Base-by-base conservation (phyloP, 2,888 invertebrate species). In the Teinopalpus imperialis region DNA sequence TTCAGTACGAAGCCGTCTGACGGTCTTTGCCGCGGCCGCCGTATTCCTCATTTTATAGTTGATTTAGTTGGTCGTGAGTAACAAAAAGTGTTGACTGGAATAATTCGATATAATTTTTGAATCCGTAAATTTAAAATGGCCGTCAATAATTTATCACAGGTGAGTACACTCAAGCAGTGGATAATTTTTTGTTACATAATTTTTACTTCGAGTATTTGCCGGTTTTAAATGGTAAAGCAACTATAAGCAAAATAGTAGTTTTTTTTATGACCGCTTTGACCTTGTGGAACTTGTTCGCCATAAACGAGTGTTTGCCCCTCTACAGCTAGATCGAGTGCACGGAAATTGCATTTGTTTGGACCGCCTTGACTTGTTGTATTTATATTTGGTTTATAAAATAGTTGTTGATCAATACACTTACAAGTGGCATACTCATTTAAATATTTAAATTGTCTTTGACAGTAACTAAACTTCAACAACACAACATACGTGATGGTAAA, bases 201-300 rank as follows among this genome's bases (percentile, higher is more conserved):
- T 56, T 49, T 40, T 43, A n/a, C 45, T 49, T 57, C 55, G 56
- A 57, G 57, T 57, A 49, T 58, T 59, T 60, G 69, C 75, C 76
- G 76, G 76, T 69, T 68, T 65, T 65, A 62, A 66, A 76, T 63
- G 83, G 81, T 86, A 87, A 87, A 88, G 85, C 81, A 81, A 81
- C 75, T 76, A 54, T 50, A 54, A 51, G 50, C 54, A 51, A 57
- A 54, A 50, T 55, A 52, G 58, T 73, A 72, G 74, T 41, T 40
- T 46, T 85, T 77, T 81, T 81, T 86, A 85, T 88, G 87, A 87
- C 88, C 88, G 86, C 77, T 86, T 87, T 86, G 87, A 87, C 88
- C 87, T 88, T 88, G 88, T 86, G 81, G 70, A 85, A 87, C 87
- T 82, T 69, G 81, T 78, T 76, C 71, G 78, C 81, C 78, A 81